Evolutionary conservation across 2,888 invertebrate genomes (phyloP).

Genomic region (Volucella inflata): DNA sequence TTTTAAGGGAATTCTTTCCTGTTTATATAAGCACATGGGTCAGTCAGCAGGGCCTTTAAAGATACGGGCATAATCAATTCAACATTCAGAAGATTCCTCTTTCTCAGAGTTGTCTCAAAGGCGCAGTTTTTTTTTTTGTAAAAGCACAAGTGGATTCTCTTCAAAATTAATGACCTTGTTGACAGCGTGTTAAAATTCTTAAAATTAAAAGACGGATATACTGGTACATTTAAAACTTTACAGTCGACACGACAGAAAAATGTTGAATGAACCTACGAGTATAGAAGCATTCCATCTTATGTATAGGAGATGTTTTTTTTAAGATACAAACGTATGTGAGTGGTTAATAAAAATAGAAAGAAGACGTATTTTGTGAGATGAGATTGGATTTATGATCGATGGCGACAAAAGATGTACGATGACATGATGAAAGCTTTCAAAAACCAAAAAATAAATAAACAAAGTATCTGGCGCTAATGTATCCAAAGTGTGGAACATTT

Average conservation of each 20-base stretch:
- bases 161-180: conserved; percentile 21
- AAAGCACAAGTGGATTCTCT: neutral
- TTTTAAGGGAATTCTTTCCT: neutral
- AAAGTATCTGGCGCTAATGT: too few species aligned
- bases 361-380: neutral
- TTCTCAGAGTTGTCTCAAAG: neutral
- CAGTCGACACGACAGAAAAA: neutral
- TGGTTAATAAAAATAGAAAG: conserved; percentile 18
- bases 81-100: too few species aligned
- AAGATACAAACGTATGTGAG: conserved; percentile 1
- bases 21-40: too few species aligned
- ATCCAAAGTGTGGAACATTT: too few species aligned
- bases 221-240: neutral
- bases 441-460: too few species aligned
- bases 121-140: neutral
- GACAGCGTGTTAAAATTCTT: conserved; percentile 1
- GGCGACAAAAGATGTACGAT: neutral
- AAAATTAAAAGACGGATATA: neutral
- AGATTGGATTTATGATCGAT: conserved; percentile 38
- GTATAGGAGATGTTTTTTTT: neutral
- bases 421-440: too few species aligned
- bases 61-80: too few species aligned
- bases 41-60: too few species aligned
- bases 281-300: neutral
- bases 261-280: too few species aligned